These are phyloP conservation scores for Lasioglossum baleicum DNA, from an alignment of 1,140 invertebrate genomes.

Conservation along the genomic window DNA sequence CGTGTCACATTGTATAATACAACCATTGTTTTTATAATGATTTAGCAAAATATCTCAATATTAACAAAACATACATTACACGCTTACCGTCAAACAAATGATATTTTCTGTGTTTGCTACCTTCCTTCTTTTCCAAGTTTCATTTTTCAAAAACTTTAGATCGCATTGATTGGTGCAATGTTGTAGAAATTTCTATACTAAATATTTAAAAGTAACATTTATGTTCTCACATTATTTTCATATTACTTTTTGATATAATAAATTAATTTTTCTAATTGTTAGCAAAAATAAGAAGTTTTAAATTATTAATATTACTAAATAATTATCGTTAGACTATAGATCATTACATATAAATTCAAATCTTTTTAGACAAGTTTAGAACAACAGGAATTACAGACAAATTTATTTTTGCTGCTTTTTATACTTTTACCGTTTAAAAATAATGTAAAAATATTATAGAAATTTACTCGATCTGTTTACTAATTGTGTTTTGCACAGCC, in stretches of 20 bases:
- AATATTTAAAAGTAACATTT: background rate
- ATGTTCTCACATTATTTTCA: background rate
- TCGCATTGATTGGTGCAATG: slow-evolving; percentile 4
- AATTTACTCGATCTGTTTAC: too few species aligned
- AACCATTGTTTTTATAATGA: slow-evolving; percentile 48
- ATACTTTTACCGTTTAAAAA: too few species aligned
- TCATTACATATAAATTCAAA: too few species aligned
- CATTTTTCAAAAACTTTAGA: background rate
- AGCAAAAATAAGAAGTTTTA: background rate
- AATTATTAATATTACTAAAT: background rate
- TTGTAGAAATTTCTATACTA: background rate
- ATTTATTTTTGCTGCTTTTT: too few species aligned
- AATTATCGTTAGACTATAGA: background rate
- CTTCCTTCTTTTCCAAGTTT: background rate
- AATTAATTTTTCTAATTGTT: background rate
- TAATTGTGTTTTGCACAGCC: too few species aligned
- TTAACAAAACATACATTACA: slow-evolving; percentile 17
- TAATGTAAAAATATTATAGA: too few species aligned
- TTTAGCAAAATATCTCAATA: slow-evolving; percentile 29
- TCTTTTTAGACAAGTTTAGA: too few species aligned
- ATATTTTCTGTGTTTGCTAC: slow-evolving; percentile 12
- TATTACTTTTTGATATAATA: background rate
- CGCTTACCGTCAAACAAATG: slow-evolving; percentile 15
- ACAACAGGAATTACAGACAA: too few species aligned
- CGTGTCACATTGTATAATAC: slow-evolving; percentile 53